Evolutionary conservation across 2,888 invertebrate genomes (phyloP), one percentile per base, ranked within the genome.

Genomic region (Euphydryas editha): DNA sequence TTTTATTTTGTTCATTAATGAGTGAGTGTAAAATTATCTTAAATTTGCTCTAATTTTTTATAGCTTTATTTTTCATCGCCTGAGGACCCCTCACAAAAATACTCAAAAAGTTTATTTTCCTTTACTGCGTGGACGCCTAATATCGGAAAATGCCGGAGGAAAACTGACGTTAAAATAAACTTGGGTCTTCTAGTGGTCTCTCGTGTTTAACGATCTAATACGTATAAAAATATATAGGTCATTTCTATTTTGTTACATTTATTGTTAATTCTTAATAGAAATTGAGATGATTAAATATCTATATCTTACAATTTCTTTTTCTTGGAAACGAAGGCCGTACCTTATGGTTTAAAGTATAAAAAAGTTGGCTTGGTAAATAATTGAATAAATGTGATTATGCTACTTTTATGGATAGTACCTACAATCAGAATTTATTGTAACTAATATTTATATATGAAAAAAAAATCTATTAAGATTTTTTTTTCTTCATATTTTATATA

Each of bases 121-220:
- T 58, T 62, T 46, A 47, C 59, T 66, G 60, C 58, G 62, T 62
- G 57, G 63, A 61, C 57, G 55, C 20, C 68, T 58, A 49, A 65
- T 70, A 66, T 70, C 44, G 63, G 63, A 66, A 68, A 68, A 65
- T 21, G 65, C 68, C 65, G 65, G 60, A 68, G 65, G 63, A 68
- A 59, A 68, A 66, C 36, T 63, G 60, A 57, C 62, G 65, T 65
- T 65, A 57, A 70, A 69, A 70, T 70, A 70, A 68, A 70, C 65
- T 70, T 54, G 54, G 47, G 37, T 37, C 58, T 44, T 37, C 55
- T 62, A 60, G 51, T 61, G 20, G 37, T 68, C 49, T 58, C 62
- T 20, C 64, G 44, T 18, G 61, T 55, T 57, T 65, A n/a, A 63
- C 62, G 62, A 65, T 59, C 67, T 51, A 59, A 65, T 68, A 62